Evolutionary conservation across 2,888 invertebrate species (phyloP), one percentile per base, ranked within the genome.

Genomic region (Blastobasis lacticolella): DNA sequence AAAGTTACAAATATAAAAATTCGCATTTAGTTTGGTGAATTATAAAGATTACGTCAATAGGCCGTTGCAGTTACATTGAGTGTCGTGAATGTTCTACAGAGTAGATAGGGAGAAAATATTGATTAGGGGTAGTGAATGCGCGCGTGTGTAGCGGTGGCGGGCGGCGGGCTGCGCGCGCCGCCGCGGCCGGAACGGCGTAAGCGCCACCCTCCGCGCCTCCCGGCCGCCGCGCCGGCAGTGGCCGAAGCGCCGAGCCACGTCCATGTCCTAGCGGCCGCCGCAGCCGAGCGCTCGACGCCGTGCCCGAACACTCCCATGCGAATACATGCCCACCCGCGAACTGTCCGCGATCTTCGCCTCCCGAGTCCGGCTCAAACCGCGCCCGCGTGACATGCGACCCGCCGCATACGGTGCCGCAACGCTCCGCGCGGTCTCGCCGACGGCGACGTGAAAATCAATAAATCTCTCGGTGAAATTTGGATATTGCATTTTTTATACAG

Each of bases 381-480:
- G 23, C n/a, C 38, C 10, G 23, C 44, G 23, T 23, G 47, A n/a
- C 44, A 47, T 50, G 50, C 37, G 4, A 53, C 8, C 23, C 23
- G 46, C 40, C 38, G 48, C n/a, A 41, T 10, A 45, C n/a, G 62
- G 61, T 61, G 57, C 54, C 65, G 49, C 48, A 57, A 59, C 60
- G 59, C 53, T 62, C 58, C 61, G 42, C 54, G 61, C 58, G 60
- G 51, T 57, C 66, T 62, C 66, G 69, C 68, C 65, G 68, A 67
- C 60, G 66, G 62, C 68, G 58, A 59, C 62, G 66, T 64, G 66
- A 84, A 85, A 83, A 87, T 86, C 86, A 75, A 87, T 86, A 82
- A 75, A 73, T 66, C 74, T 66, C 66, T 57, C 63, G 65, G 72
- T 75, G 71, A 62, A 67, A 69, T 68, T 61, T 69, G 66, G 64